Conservation (phyloP, 2,888 invertebrate genomes). For the Tenthredo mesomela region DNA sequence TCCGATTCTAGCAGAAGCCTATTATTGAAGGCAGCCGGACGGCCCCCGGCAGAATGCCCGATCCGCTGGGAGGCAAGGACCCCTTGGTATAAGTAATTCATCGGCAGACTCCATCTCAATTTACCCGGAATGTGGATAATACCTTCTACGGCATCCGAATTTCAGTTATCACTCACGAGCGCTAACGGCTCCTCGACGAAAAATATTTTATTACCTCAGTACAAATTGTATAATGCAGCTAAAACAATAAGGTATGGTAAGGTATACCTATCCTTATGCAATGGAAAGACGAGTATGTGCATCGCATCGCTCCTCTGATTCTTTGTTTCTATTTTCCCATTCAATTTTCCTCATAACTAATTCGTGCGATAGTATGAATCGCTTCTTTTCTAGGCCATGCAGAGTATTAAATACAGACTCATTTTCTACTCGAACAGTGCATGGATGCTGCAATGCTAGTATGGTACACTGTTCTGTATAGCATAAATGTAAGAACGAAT, state of each 20-base stretch:
- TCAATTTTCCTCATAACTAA: not conserved
- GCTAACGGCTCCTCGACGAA: conserved; percentile 18
- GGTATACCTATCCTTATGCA: not conserved
- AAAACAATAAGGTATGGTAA: conserved; percentile 3
- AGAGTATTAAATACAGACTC: not conserved
- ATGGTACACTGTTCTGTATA: not conserved
- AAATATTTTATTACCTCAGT: conserved; percentile 14
- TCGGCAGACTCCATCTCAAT: conserved; percentile 52
- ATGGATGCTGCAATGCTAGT: not conserved
- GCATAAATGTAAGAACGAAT: conserved; percentile 10
- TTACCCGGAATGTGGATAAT: conserved; percentile 53
- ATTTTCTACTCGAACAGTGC: conserved; percentile 1
- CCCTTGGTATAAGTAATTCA: conserved; percentile 51
- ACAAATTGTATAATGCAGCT: not conserved
- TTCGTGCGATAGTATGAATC: not conserved
- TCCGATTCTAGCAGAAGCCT: conserved; percentile 46
- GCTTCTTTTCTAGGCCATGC: not conserved
- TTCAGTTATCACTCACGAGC: conserved; percentile 42
- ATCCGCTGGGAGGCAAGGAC: conserved; percentile 36
- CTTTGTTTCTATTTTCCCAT: not conserved
- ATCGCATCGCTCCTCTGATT: not conserved
- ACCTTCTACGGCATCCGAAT: conserved; percentile 43
- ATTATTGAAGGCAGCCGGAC: conserved; percentile 38
- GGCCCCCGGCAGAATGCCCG: conserved; percentile 17
- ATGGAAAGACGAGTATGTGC: no score